phyloP scores from a whole-genome alignment of 1,140 invertebrate genomes.

The Metopolophium dirhodum region DNA sequence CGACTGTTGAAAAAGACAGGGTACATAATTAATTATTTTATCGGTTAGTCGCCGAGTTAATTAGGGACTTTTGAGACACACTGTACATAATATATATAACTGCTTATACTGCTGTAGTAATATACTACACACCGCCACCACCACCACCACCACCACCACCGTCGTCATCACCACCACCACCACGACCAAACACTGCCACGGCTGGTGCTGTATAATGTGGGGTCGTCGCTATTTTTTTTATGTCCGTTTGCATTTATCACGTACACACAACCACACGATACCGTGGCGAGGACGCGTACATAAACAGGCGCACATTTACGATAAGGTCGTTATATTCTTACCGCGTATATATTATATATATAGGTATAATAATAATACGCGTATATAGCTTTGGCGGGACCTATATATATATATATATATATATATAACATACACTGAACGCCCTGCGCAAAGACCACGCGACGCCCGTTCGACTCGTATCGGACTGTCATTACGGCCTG shows the following conservation, averaged over 20 bases:
- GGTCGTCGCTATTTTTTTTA: not conserved
- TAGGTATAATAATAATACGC: not conserved
- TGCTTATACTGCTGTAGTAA: not conserved
- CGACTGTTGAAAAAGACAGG: too few species aligned
- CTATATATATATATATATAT: too few species aligned
- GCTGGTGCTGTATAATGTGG: not conserved
- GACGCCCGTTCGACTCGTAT: not conserved
- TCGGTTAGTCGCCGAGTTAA: not conserved
- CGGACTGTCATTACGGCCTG: not conserved
- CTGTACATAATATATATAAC: not conserved
- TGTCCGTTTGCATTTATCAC: not conserved
- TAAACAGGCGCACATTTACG: too few species aligned
- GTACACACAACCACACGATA: not conserved
- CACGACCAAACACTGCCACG: not conserved
- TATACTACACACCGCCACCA: not conserved
- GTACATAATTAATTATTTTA: too few species aligned
- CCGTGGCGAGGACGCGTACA: not conserved
- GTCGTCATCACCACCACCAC: too few species aligned
- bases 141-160: too few species aligned
- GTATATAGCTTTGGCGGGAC: not conserved
- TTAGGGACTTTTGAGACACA: not conserved
- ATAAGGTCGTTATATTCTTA: not conserved
- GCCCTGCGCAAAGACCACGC: not conserved
- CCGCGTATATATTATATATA: not conserved
- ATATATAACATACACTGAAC: too few species aligned